Evolutionary conservation across 2,888 invertebrate species (phyloP), one percentile per base, ranked within the genome.

Genomic region (Scaptodrosophila latifasciaeformis): DNA sequence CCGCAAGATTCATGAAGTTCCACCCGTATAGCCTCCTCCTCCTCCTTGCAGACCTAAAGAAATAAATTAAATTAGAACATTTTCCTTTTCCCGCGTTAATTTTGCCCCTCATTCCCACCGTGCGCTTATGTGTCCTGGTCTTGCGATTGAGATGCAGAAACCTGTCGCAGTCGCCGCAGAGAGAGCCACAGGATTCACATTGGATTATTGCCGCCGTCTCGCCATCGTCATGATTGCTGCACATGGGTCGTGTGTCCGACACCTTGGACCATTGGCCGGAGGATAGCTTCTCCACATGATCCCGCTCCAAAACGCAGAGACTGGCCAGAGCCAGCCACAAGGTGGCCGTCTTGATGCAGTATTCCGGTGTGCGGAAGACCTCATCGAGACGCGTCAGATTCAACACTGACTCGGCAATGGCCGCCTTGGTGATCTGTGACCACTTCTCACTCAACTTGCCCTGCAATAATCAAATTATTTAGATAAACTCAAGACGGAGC

Each of bases 1-100:
- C 98, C 98, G 84, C 98, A 98, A 0, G 94, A 93, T 86, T 97
- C 98, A 86, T 99, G 98, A n/a, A 98, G 90, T 86, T 99, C 97
- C 3, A 99, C 96, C 61, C 96, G 93, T 59, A 98, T 96, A 0
- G 97, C 95, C 84, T 96, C 96, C 82, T 97, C 96, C 81, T 97
- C 97, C 82, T 97, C 97, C 85, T 97, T 97, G 87, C 97, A 97
- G 0, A 85, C 85, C 85, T 85, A 15, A 6, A 19, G n/a, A 2
- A 6, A 0, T 0, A 10, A 24, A 21, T 4, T 7, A 9, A 2
- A 7, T n/a, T 13, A 3, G 2, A 12, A 2, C 49, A n/a, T 17
- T 31, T 12, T 3, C 18, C 13, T 44, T 4, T 17, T 4, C 9
- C 27, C 6, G 5, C 1, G 27, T 43, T 9, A 24, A 18, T 15